Percentiles rank a stretch among this genome's conserved stretches.
phyloP scores from a whole-genome alignment of 2,113 vertebrate genomes.

The Perca flavescens region DNA sequence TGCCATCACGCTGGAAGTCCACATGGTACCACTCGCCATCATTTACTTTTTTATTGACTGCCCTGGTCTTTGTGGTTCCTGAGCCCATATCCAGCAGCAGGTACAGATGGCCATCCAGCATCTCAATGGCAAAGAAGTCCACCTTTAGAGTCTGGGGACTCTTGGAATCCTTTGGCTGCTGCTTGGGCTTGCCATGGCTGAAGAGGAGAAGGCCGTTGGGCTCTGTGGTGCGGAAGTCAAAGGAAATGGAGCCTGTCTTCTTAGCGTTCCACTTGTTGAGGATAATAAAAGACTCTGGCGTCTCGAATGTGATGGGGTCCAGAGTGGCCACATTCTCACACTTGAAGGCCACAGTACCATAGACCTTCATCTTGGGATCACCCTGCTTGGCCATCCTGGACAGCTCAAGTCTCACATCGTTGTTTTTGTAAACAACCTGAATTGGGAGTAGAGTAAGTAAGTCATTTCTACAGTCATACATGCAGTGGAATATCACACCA shows the following conservation, averaged over 20 bases:
- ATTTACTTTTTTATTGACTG: conserved; percentile 97
- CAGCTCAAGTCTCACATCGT: conserved; percentile 95
- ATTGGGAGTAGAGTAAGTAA: conserved; percentile 43
- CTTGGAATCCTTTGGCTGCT: conserved; percentile 94
- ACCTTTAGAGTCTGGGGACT: conserved; percentile 94
- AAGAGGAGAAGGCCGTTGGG: conserved; percentile 97
- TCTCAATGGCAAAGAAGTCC: conserved; percentile 98
- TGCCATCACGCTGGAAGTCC: conserved; percentile 96
- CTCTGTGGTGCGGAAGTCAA: conserved; percentile 98
- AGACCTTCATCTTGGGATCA: conserved; percentile 96
- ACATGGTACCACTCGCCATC: conserved; percentile 99
- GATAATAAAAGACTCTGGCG: conserved; percentile 94
- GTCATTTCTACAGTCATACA: background rate
- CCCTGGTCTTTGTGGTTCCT: conserved; percentile 96
- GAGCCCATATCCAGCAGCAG: conserved; percentile 98
- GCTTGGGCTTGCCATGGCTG: conserved; percentile 95
- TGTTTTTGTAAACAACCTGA: conserved; percentile 99
- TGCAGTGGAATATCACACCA: background rate
- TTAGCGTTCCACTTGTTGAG: conserved; percentile 98
- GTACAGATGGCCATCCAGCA: conserved; percentile 97
- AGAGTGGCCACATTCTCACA: conserved; percentile 98
- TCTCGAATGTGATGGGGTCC: conserved; percentile 98
- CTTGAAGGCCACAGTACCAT: conserved; percentile 97
- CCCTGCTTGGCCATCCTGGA: conserved; percentile 95
- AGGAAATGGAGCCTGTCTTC: conserved; percentile 98